These are phyloP conservation scores for Oncopodura yosiiana DNA, from an alignment of 1,140 invertebrate species.

Conservation along the genomic window DNA sequence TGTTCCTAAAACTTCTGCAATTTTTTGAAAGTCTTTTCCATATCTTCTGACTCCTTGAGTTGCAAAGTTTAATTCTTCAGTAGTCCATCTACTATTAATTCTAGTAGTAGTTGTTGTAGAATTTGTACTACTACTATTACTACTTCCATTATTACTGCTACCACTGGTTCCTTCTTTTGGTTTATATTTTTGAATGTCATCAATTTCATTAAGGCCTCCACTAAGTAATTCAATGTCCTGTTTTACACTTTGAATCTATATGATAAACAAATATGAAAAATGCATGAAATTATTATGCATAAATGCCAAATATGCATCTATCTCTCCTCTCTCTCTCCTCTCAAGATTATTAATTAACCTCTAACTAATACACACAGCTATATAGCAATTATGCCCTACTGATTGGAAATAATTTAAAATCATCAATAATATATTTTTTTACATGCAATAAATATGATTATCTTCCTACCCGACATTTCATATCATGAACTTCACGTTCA, in stretches of 20 bases:
- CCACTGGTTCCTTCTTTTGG: conserved; percentile 39
- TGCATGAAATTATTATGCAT: no score
- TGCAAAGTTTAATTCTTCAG: conserved; percentile 80
- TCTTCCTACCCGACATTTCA: conserved; percentile 82
- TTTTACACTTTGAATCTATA: conserved; percentile 88
- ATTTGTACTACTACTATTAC: no score
- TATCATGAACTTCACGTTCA: conserved; percentile 83
- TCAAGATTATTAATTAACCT: no score
- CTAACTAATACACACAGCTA: no score
- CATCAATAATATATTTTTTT: background rate
- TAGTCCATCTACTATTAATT: conserved; percentile 81
- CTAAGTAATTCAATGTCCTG: conserved; percentile 79
- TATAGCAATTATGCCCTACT: conserved; percentile 1
- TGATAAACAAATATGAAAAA: conserved; percentile 29
- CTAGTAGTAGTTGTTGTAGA: conserved; percentile 52
- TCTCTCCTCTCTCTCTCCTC: no score
- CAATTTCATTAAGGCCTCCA: conserved; percentile 50
- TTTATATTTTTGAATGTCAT: conserved; percentile 62
- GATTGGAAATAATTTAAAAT: background rate
- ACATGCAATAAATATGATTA: no score
- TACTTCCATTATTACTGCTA: background rate
- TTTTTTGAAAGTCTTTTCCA: conserved; percentile 90
- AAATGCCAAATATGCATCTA: no score
- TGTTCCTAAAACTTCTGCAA: conserved; percentile 87
- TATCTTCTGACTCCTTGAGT: conserved; percentile 85